A percentile compares a stretch with the other conserved stretches of the same genome.
These are phyloP conservation scores for Polydrusus tereticollis DNA, from an alignment of 2,888 invertebrate genomes.

Conservation along the genomic window DNA sequence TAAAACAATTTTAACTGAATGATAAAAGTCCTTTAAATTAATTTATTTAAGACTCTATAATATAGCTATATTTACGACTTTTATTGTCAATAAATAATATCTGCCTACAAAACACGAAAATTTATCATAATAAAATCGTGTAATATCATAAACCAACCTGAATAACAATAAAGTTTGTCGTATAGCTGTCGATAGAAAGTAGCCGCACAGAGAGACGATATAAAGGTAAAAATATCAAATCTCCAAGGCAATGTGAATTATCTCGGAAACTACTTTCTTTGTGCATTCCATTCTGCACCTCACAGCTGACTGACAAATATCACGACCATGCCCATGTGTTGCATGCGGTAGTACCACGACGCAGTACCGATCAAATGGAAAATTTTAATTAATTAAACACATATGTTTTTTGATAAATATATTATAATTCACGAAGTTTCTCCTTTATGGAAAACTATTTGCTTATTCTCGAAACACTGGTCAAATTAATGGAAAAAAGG, in stretches of 20 bases:
- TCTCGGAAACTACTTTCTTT: conserved; percentile 26
- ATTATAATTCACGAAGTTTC: too few relatives aligned
- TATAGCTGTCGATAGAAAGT: conserved; percentile 29
- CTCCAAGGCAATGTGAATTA: conserved; percentile 3
- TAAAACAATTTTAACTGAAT: too few relatives aligned
- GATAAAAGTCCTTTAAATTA: too few relatives aligned
- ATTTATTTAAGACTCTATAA: too few relatives aligned
- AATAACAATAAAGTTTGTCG: background rate
- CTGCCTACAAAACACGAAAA: background rate
- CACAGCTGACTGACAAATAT: conserved; percentile 29
- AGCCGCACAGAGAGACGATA: background rate
- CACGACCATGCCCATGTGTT: background rate
- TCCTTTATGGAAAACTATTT: too few relatives aligned
- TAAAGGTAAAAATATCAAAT: conserved; percentile 16
- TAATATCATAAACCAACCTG: background rate
- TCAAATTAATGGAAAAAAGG: too few relatives aligned
- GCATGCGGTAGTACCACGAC: too few relatives aligned
- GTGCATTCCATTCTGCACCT: conserved; percentile 29
- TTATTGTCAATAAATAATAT: background rate
- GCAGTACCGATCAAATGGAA: background rate
- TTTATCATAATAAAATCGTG: background rate
- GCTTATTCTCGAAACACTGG: too few relatives aligned
- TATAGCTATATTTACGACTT: background rate
- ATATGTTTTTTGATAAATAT: too few relatives aligned
- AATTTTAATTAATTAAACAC: too few relatives aligned